Evolutionary conservation across 2,888 invertebrate species (phyloP).

Genomic region (Luperina nickerlii): DNA sequence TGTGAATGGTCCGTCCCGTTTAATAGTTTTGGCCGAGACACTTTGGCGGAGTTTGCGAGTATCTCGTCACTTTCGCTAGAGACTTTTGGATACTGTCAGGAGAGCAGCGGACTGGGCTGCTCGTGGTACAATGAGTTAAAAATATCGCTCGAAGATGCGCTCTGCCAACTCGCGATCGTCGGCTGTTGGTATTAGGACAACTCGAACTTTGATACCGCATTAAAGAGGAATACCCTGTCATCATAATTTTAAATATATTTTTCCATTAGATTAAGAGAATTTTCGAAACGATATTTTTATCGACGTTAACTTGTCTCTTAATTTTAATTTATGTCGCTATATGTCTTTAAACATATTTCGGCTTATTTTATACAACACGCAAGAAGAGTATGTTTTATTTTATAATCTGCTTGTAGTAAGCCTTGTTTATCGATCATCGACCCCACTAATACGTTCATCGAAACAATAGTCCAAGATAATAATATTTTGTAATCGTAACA

Average conservation of each 20-base stretch:
- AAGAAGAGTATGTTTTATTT: slow-evolving; percentile 32
- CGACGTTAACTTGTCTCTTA: slow-evolving; percentile 30
- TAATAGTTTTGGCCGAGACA: slow-evolving; percentile 66
- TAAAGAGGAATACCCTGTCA: slow-evolving; percentile 71
- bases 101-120: slow-evolving; percentile 86
- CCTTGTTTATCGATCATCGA: slow-evolving; percentile 68
- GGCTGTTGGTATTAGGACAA: slow-evolving; percentile 83
- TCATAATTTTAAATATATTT: slow-evolving; percentile 62
- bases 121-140: slow-evolving; percentile 89
- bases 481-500: slow-evolving; percentile 43
- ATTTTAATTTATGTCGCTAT: slow-evolving; percentile 25
- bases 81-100: slow-evolving; percentile 82
- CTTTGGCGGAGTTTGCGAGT: slow-evolving; percentile 73
- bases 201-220: slow-evolving; percentile 85
- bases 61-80: slow-evolving; percentile 86
- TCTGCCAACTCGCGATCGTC: slow-evolving; percentile 86
- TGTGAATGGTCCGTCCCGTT: slow-evolving; percentile 62
- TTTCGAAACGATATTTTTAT: slow-evolving; percentile 35
- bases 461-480: slow-evolving; percentile 51
- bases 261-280: slow-evolving; percentile 50
- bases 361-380: slow-evolving; percentile 13
- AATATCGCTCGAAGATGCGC: slow-evolving; percentile 90
- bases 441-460: slow-evolving; percentile 45
- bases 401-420: slow-evolving; percentile 45
- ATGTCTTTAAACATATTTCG: slow-evolving; percentile 29